Evolutionary conservation across 2,113 vertebrate species (phyloP), one percentile per base, ranked within the genome.

Genomic region (Solenodon paradoxus): DNA sequence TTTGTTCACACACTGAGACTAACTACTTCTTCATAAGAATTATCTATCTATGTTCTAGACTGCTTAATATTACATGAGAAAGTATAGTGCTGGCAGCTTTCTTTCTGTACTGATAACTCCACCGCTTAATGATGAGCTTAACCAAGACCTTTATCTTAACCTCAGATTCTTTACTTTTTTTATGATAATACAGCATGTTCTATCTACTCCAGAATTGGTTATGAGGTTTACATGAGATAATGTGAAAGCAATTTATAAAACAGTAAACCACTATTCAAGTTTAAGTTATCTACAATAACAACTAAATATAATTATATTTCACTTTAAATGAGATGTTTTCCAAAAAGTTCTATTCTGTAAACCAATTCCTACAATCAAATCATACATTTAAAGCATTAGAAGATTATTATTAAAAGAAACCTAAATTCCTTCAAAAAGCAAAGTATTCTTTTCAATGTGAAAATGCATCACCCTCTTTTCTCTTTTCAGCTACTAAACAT

Each of bases 401-500:
- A 81, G 17, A 90, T 94, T 64, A 93, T 95, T 92, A 96, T 57
- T 95, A 81, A 95, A 92, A 63, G 90, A 97, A 96, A 16, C 30
- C 84, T 96, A 88, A 97, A 95, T 51, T 85, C 68, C 87, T 95
- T 92, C 79, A 80, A 97, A 95, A 92, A 90, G 32, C 42, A 59
- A 94, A 83, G 83, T 32, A 78, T 85, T 85, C 63, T 90, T 95
- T 96, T 93, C 92, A 92, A 71, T 88, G 88, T 97, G 92, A 96
- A 96, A 97, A 97, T 66, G 75, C 32, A 74, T 61, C 47, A 81
- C 78, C 49, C 24, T 94, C 55, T 59, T 93, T n/a, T n/a, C n/a
- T n/a, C n/a, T n/a, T 87, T 89, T 78, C 82, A 78, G 84, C 90
- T 57, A 90, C 78, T 55, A 72, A 94, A 89, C 88, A 61, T 47